phyloP scores from a whole-genome alignment of 2,888 invertebrate genomes.

The Coelinius sp. region DNA sequence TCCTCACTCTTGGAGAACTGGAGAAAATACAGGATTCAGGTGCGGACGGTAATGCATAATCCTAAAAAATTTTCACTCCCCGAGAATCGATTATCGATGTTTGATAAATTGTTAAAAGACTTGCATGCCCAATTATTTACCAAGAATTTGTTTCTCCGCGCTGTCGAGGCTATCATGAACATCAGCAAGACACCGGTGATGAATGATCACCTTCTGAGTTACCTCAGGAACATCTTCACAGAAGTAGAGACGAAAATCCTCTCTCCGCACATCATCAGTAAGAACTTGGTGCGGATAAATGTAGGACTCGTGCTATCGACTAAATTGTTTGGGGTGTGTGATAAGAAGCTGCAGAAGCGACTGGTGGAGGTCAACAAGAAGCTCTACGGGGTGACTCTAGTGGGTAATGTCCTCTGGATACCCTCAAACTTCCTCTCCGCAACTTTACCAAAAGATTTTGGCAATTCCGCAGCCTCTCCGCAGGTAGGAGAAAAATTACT shows the following conservation, averaged over 20 bases:
- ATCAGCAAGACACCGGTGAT: constrained; percentile 73
- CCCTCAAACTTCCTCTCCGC: constrained; percentile 85
- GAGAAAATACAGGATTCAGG: constrained; percentile 82
- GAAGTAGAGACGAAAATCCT: constrained; percentile 75
- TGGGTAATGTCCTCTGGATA: constrained; percentile 88
- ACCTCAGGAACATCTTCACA: constrained; percentile 75
- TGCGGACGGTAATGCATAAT: constrained; percentile 79
- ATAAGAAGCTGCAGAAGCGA: constrained; percentile 82
- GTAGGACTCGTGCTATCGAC: constrained; percentile 78
- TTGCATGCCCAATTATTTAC: constrained; percentile 78
- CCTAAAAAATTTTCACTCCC: constrained; percentile 76
- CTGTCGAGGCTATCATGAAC: constrained; percentile 71
- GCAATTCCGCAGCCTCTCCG: constrained; percentile 51
- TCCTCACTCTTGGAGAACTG: constrained; percentile 79
- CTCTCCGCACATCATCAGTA: constrained; percentile 64
- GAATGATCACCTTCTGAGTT: constrained; percentile 78
- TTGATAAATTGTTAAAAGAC: constrained; percentile 81
- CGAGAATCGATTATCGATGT: constrained; percentile 76
- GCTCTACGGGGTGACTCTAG: constrained; percentile 84
- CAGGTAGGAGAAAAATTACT: constrained; percentile 64
- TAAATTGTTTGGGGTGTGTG: constrained; percentile 82
- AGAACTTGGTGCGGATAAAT: constrained; percentile 78
- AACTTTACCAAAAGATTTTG: constrained; percentile 73
- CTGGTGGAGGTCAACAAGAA: constrained; percentile 84
- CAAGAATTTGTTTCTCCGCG: constrained; percentile 71